phyloP scores from a whole-genome alignment of 1,140 invertebrate species.

The Lithobius niger region DNA sequence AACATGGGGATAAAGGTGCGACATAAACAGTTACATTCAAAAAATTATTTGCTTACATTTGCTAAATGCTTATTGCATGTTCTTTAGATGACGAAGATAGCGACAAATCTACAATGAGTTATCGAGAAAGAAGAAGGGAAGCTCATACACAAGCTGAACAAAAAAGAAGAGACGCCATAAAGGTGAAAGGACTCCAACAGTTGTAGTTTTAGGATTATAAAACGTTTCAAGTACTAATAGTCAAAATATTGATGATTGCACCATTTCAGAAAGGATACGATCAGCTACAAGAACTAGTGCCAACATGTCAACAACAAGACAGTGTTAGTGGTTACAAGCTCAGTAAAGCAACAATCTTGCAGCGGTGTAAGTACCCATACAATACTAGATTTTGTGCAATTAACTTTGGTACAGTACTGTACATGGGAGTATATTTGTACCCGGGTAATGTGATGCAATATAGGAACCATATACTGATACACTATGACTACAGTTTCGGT shows the following conservation, averaged over 20 bases:
- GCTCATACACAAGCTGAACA: slow-evolving; percentile 96
- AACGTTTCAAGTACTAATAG: slow-evolving; percentile 17
- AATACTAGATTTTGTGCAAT: slow-evolving; percentile 73
- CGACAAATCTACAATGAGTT: slow-evolving; percentile 67
- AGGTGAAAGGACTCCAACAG: no score
- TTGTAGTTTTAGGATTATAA: slow-evolving; percentile 19
- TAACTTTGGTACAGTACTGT: slow-evolving; percentile 13
- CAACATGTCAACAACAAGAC: slow-evolving; percentile 72
- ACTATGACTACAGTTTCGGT: no score
- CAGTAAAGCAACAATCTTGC: slow-evolving; percentile 88
- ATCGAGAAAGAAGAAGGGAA: slow-evolving; percentile 83
- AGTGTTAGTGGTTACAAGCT: slow-evolving; percentile 79
- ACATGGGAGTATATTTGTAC: background rate
- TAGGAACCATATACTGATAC: background rate
- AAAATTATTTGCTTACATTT: no score
- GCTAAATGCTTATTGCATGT: no score
- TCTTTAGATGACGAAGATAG: slow-evolving; percentile 82
- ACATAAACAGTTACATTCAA: no score
- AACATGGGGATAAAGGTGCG: no score
- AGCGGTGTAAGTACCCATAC: slow-evolving; percentile 58
- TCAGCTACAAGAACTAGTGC: slow-evolving; percentile 77
- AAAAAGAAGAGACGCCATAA: slow-evolving; percentile 90
- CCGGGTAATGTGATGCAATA: background rate
- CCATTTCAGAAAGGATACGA: slow-evolving; percentile 66
- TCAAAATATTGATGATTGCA: no score